Percentiles rank a stretch among this genome's conserved stretches.
Conservation (phyloP, 2,797 vertebrate species). For the Chelidonichthys spinosus region DNA sequence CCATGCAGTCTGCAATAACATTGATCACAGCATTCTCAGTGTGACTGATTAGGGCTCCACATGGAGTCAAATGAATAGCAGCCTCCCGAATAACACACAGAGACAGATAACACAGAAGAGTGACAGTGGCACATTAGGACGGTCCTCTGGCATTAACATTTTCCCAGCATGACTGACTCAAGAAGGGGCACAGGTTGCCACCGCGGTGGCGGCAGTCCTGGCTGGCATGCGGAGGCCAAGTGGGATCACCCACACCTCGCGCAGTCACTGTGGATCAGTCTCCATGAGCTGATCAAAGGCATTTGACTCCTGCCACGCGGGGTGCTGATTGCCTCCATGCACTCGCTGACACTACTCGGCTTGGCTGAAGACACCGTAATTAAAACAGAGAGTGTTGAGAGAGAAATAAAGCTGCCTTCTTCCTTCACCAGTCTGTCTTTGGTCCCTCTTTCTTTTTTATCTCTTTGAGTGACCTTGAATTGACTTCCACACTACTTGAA, state of each 20-base stretch:
- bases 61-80: conserved; percentile 38
- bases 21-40: conserved; percentile 28
- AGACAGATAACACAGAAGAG: conserved; percentile 31
- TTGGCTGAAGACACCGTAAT: conserved; percentile 73
- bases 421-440: conserved; percentile 4
- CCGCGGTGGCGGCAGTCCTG: conserved; percentile 13
- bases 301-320: conserved; percentile 61
- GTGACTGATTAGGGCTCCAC: conserved; percentile 49
- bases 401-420: conserved; percentile 46
- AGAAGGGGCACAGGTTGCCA: conserved; percentile 57
- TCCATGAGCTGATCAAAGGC: conserved; percentile 73
- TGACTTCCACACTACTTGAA: not conserved
- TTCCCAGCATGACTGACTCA: conserved; percentile 47
- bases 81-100: conserved; percentile 29
- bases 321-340: conserved; percentile 70
- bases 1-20: not conserved
- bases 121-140: conserved; percentile 52
- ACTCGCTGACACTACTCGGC: conserved; percentile 64
- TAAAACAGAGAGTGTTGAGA: conserved; percentile 64
- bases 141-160: conserved; percentile 45
- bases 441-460: not conserved
- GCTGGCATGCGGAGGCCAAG: conserved; percentile 56
- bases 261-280: conserved; percentile 60
- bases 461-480: conserved; percentile 33
- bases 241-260: conserved; percentile 55